These are phyloP conservation scores for Patella pellucida DNA, from an alignment of 2,888 invertebrate genomes.

Conservation along the genomic window DNA sequence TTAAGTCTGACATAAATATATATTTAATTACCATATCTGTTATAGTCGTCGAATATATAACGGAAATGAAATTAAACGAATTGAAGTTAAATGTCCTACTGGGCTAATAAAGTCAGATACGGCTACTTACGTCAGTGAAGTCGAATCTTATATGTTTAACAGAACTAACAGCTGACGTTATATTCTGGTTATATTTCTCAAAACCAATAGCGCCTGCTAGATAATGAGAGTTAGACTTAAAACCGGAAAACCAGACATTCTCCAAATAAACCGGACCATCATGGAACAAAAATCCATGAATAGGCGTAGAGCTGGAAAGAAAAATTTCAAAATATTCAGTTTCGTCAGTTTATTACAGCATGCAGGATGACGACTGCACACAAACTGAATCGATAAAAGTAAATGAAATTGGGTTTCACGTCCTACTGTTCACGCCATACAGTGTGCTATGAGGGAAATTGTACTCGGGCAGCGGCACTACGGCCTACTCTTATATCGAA, in stretches of 20 bases:
- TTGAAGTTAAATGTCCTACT: too few species aligned
- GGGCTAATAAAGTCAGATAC: too few species aligned
- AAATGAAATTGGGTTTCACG: too few species aligned
- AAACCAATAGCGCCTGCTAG: constrained; percentile 39
- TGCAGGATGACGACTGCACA: too few species aligned
- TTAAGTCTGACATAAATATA: too few species aligned
- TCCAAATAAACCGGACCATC: constrained; percentile 40
- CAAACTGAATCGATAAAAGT: not conserved
- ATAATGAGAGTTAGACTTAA: constrained; percentile 31
- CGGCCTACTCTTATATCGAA: too few species aligned
- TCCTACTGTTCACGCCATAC: too few species aligned
- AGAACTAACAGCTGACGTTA: constrained; percentile 31
- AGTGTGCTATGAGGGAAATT: too few species aligned
- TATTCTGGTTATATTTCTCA: constrained; percentile 24
- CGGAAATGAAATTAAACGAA: too few species aligned
- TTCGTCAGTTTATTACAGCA: not conserved
- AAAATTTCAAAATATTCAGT: not conserved
- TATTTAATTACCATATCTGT: too few species aligned
- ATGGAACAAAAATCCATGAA: constrained; percentile 38
- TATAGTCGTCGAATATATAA: too few species aligned
- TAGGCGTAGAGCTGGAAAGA: constrained; percentile 33
- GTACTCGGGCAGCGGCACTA: too few species aligned
- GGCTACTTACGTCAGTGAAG: constrained; percentile 33
- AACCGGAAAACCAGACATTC: constrained; percentile 42
- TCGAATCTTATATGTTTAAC: constrained; percentile 34